Evolutionary conservation across 2,797 vertebrate species (phyloP).

Genomic region (Cetoscarus ocellatus): DNA sequence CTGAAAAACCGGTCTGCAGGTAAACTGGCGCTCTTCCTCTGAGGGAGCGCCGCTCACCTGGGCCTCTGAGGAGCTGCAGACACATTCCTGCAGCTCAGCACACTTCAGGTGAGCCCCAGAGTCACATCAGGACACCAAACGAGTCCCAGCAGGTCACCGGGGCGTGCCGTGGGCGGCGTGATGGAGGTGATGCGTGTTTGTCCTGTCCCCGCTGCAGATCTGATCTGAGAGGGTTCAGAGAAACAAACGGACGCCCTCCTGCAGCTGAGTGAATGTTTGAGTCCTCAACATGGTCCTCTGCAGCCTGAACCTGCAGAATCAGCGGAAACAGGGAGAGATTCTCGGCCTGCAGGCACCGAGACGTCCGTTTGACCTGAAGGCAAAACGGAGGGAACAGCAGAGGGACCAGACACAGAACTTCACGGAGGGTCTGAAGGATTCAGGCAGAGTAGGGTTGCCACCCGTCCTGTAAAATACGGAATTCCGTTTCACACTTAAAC

Average conservation of each 20-base stretch:
- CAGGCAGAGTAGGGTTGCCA: too few species aligned
- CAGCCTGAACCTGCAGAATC: neutral
- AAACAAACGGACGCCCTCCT: neutral
- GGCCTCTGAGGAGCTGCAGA: too few species aligned
- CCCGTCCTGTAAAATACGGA: too few species aligned
- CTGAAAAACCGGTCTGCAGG: too few species aligned
- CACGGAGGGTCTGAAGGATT: too few species aligned
- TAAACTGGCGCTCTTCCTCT: too few species aligned
- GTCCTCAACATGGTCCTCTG: neutral
- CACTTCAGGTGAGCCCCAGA: neutral
- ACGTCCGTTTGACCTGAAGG: neutral
- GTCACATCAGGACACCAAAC: neutral
- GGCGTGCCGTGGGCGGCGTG: neutral
- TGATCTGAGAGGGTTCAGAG: neutral
- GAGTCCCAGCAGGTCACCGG: neutral
- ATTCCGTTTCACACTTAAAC: too few species aligned
- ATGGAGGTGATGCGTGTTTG: neutral
- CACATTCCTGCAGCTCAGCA: too few species aligned
- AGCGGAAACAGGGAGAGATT: neutral
- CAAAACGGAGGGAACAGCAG: neutral
- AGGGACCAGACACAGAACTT: too few species aligned
- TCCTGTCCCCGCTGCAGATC: neutral
- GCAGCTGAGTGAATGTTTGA: neutral
- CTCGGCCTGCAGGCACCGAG: neutral
- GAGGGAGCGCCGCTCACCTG: too few species aligned